Conservation (phyloP, 2,797 vertebrate genomes). For the Sorex maritimensis region DNA sequence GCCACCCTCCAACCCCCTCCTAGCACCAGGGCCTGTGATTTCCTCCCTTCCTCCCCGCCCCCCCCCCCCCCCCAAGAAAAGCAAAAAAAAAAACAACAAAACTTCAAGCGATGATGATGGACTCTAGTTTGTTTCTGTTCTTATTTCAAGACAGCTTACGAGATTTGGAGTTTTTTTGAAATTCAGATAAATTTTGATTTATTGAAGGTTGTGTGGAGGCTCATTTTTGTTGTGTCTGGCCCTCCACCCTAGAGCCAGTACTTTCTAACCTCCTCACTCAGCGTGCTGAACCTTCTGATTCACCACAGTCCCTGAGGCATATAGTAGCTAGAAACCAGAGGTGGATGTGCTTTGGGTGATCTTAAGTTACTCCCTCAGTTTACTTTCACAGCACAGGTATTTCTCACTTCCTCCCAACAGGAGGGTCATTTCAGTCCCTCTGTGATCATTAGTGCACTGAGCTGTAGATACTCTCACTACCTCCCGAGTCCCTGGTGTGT, state of each 20-base stretch:
- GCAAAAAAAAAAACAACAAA: too few species aligned
- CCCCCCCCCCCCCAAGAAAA: too few species aligned
- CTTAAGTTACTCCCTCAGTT: not conserved
- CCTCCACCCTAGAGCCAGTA: not conserved
- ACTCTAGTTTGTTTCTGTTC: conserved; percentile 57
- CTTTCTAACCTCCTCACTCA: conserved; percentile 57
- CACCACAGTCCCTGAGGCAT: conserved; percentile 3
- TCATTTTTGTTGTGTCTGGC: not conserved
- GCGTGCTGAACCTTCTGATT: conserved; percentile 34
- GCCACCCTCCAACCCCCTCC: too few species aligned
- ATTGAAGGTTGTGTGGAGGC: too few species aligned
- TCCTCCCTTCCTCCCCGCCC: too few species aligned
- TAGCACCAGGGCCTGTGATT: too few species aligned
- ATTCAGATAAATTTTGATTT: too few species aligned
- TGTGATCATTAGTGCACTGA: not conserved
- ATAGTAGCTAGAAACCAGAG: conserved; percentile 3
- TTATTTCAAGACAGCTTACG: not conserved
- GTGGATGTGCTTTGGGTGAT: not conserved
- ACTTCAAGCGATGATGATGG: conserved; percentile 50
- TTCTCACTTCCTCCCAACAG: not conserved
- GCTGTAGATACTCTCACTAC: not conserved
- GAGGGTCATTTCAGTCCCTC: not conserved
- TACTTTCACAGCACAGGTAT: not conserved
- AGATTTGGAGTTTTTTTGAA: not conserved
- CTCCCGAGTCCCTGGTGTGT: not conserved